Evolutionary conservation across 2,888 invertebrate species (phyloP).

Genomic region (Zygogramma bicolorata): DNA sequence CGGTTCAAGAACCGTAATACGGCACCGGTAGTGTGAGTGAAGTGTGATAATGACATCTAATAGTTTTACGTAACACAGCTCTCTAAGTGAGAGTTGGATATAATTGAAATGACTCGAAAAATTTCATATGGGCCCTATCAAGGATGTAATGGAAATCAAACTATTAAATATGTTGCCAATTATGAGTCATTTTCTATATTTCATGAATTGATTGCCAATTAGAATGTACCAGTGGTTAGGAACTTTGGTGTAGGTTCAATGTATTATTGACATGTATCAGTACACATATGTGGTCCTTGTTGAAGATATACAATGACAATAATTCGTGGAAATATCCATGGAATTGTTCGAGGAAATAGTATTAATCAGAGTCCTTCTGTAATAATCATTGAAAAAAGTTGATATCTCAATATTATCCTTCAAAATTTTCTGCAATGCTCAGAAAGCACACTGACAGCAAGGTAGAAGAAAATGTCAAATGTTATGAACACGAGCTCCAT

Average conservation of each 20-base stretch:
- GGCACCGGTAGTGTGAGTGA: conserved; percentile 15
- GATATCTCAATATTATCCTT: no score
- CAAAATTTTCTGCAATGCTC: no score
- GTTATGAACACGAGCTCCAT: no score
- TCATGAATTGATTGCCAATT: not conserved
- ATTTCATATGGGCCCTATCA: conserved; percentile 5
- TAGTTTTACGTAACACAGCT: conserved; percentile 21
- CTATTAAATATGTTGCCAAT: not conserved
- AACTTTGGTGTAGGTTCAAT: not conserved
- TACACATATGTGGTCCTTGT: no score
- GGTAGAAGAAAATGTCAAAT: no score
- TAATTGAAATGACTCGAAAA: not conserved
- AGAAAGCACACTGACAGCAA: no score
- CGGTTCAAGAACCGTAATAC: conserved; percentile 15
- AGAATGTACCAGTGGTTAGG: not conserved
- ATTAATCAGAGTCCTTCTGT: no score
- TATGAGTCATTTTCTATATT: not conserved
- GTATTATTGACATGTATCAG: not conserved
- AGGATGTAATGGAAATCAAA: not conserved
- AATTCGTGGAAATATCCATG: no score
- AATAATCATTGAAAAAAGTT: no score
- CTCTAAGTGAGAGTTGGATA: conserved; percentile 16
- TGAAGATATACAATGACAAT: no score
- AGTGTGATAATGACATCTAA: conserved; percentile 23
- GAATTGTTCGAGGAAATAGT: no score